Base-by-base conservation (phyloP, 2,113 vertebrate genomes). In the Terrapene triunguis region DNA sequence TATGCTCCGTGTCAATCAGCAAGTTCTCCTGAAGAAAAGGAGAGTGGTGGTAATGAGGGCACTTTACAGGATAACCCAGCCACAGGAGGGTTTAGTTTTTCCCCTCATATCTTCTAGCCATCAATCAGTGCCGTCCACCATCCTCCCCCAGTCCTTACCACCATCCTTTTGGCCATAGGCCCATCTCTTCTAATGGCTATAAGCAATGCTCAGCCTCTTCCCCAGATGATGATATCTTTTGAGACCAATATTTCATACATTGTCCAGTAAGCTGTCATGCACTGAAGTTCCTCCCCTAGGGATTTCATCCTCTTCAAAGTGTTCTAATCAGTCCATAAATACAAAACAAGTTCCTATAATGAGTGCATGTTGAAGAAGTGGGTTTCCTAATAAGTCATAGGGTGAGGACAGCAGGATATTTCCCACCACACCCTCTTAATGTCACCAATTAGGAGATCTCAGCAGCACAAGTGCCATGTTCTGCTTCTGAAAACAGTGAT, bases 1-100 rank as follows among this genome's bases (percentile, higher is more conserved):
- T 99, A 94, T 98, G 99, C 80, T 99, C 98, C 90, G 98, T 98
- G 17, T 99, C 99, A 93, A 99, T 99, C 82, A 99, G 97, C 87
- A 99, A 92, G 96, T 99, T 99, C 98, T 99, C 99, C 99, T 99
- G 85, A 51, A 82, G 92, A 83, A 96, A 93, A n/a, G 97, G 38
- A 94, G 42, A 94, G 35, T 80, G 81, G 27, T 2, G 13, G 3
- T 17, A 78, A 80, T 8, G 17, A 93, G 29, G 19, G 13, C 11
- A 72, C 62, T 55, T 29, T 55, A 80, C 0, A 1, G 3, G 25
- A 29, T 1, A 10, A 50, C 16, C 29, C 7, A 82, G 42, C 5
- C 9, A 81, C 29, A 1, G 35, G 29, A 8, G 24, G 0, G 0
- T n/a, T 89, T 74, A 44, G 3, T 50, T 53, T 80, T 53, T 50